Conservation (phyloP, 2,797 vertebrate genomes). For the Chelmon rostratus region DNA sequence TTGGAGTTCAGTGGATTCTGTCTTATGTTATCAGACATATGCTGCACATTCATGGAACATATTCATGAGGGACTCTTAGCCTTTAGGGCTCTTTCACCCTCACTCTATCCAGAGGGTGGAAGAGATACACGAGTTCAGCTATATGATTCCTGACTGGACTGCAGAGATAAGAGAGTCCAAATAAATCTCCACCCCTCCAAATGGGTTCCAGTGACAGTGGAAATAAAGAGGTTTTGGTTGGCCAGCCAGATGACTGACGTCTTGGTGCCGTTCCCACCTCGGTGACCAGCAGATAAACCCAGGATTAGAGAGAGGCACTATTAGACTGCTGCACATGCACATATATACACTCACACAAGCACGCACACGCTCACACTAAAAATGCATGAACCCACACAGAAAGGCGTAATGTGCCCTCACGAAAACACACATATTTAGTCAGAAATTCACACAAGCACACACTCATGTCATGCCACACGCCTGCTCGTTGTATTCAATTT, state of each 20-base stretch:
- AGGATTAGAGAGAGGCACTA: conserved; percentile 77
- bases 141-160: conserved; percentile 84
- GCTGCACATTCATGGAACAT: conserved; percentile 64
- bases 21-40: conserved; percentile 60
- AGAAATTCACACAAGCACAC: conserved; percentile 12
- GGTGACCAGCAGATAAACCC: conserved; percentile 81
- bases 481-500: neutral
- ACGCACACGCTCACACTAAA: conserved; percentile 7
- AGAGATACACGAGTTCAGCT: conserved; percentile 82
- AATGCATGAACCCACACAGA: conserved; percentile 13
- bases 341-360: conserved; percentile 11
- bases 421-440: conserved; percentile 26
- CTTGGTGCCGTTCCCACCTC: conserved; percentile 78
- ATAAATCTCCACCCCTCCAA: conserved; percentile 86
- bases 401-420: neutral
- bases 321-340: conserved; percentile 59
- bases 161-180: conserved; percentile 86
- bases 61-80: conserved; percentile 74
- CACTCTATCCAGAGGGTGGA: conserved; percentile 67
- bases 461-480: neutral
- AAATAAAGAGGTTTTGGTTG: conserved; percentile 88
- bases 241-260: conserved; percentile 83
- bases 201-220: conserved; percentile 86
- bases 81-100: conserved; percentile 66
- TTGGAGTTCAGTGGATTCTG: conserved; percentile 33